A percentile compares a stretch with the other conserved stretches of the same genome.
Evolutionary conservation across 1,140 invertebrate species (phyloP).

Genomic region (Atopsyche davidsoni): DNA sequence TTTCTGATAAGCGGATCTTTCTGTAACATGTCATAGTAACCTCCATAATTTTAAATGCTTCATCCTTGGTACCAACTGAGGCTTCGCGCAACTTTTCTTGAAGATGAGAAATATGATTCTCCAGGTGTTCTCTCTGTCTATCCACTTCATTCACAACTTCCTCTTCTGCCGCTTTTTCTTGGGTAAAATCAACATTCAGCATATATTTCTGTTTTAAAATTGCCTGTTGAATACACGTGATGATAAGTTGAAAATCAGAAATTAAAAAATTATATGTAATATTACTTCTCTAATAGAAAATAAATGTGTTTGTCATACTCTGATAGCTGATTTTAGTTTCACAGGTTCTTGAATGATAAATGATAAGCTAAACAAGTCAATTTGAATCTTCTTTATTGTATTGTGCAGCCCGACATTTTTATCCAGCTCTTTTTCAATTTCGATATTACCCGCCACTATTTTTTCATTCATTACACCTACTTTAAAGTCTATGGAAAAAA

Average conservation of each 20-base stretch:
- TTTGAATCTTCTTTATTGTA: conserved; percentile 66
- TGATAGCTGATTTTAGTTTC: conserved; percentile 71
- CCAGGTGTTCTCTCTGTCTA: conserved; percentile 71
- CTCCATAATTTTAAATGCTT: conserved; percentile 47
- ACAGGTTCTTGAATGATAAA: conserved; percentile 69
- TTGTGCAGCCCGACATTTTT: conserved; percentile 58
- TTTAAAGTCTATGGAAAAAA: conserved; percentile 69
- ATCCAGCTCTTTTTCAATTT: conserved; percentile 61
- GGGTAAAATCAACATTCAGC: conserved; percentile 57
- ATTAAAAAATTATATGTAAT: no score
- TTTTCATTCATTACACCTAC: conserved; percentile 71
- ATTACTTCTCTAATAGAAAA: no score
- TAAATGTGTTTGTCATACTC: no score
- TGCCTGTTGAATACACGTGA: no score
- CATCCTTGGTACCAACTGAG: conserved; percentile 37
- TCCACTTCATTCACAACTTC: conserved; percentile 73
- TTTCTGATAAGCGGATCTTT: neutral
- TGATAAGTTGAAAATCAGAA: no score
- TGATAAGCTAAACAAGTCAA: conserved; percentile 71
- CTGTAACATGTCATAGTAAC: conserved; percentile 32
- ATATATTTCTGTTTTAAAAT: conserved; percentile 59
- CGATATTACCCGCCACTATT: conserved; percentile 59
- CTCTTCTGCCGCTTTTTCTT: conserved; percentile 56
- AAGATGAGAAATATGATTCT: conserved; percentile 58
- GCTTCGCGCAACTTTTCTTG: conserved; percentile 38